Percentiles rank a stretch among this genome's conserved stretches.
These are phyloP conservation scores for Yponomeuta sedellus DNA, from an alignment of 2,888 invertebrate species.

Conservation along the genomic window DNA sequence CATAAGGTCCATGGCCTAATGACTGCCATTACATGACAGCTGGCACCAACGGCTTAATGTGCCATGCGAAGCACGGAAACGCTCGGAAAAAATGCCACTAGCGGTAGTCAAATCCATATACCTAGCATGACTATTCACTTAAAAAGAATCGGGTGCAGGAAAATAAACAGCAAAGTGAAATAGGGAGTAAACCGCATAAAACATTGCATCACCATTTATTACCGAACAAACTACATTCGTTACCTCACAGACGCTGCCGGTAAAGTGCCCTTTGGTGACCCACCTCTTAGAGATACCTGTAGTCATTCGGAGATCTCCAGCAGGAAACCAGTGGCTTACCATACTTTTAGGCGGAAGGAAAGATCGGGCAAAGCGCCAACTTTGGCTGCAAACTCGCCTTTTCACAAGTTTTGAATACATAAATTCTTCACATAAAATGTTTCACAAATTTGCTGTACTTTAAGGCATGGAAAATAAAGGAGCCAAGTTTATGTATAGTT, in stretches of 20 bases:
- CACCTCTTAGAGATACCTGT: not conserved
- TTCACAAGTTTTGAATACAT: constrained; percentile 2
- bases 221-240: not conserved
- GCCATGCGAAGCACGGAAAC: no score
- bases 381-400: constrained; percentile 1
- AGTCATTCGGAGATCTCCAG: not conserved
- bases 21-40: no score
- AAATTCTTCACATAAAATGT: not conserved
- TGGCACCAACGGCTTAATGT: no score
- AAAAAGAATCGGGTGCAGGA: not conserved
- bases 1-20: no score
- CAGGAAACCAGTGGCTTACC: not conserved
- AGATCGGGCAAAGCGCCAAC: constrained; percentile 2
- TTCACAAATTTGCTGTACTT: not conserved
- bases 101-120: no score
- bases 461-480: not conserved
- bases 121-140: not conserved
- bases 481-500: not conserved
- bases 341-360: not conserved
- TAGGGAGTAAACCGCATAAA: not conserved
- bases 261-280: not conserved
- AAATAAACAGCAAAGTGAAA: not conserved
- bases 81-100: no score
- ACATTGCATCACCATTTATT: not conserved
- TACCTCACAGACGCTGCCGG: not conserved